A percentile compares a stretch with the other conserved stretches of the same genome.
phyloP scores from a whole-genome alignment of 2,113 vertebrate species.

The Pygoscelis antarcticus region DNA sequence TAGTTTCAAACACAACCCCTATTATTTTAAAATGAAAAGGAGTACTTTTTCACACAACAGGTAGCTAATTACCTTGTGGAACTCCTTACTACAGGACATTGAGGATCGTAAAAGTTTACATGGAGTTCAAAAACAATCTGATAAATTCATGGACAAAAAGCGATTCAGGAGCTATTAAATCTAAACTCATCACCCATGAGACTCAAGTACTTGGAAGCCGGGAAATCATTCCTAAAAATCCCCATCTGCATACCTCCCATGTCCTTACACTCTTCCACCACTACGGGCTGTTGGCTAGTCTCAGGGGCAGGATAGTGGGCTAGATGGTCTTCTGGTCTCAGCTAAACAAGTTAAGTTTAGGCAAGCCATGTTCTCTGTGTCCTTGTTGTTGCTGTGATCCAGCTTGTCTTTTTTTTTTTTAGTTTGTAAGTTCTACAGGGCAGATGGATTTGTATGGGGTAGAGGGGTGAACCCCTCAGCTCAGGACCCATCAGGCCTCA shows the following conservation, averaged over 20 bases:
- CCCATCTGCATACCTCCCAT: background rate
- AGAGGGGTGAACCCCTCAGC: background rate
- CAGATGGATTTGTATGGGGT: background rate
- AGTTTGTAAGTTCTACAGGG: background rate
- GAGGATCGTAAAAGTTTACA: background rate
- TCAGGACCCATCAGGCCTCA: rapidly evolving
- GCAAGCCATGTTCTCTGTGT: background rate
- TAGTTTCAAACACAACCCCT: background rate
- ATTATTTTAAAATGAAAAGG: background rate
- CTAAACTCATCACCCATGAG: background rate
- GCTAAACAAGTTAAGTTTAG: background rate
- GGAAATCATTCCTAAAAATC: background rate
- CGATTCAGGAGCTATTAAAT: background rate
- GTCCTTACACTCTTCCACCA: background rate
- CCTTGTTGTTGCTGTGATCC: background rate
- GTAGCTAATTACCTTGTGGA: background rate
- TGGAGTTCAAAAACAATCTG: background rate
- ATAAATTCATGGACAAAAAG: background rate
- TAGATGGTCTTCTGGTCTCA: background rate
- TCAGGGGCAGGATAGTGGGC: background rate
- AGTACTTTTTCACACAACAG: background rate
- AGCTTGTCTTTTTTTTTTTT: background rate
- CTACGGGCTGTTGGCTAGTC: background rate
- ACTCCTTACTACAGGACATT: background rate
- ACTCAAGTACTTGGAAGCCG: background rate